Evolutionary conservation across 2,113 vertebrate species (phyloP).

Genomic region (Dicrurus megarhynchus): DNA sequence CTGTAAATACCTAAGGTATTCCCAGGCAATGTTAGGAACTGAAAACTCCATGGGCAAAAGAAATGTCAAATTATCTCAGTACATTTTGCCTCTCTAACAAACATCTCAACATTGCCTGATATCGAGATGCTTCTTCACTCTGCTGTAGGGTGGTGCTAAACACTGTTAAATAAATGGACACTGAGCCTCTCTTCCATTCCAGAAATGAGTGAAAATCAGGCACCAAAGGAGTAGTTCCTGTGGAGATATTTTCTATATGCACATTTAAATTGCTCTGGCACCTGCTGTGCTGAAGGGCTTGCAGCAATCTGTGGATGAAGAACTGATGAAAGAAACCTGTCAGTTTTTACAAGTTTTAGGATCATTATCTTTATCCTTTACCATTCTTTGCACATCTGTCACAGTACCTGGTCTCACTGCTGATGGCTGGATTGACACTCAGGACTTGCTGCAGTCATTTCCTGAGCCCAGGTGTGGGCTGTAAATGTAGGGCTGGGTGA

Average conservation of each 20-base stretch:
- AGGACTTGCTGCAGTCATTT: neutral
- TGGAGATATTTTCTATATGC: neutral
- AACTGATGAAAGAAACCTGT: neutral
- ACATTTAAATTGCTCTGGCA: neutral
- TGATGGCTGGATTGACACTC: neutral
- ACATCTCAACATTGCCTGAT: neutral
- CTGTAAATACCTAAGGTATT: neutral
- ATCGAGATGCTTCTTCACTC: neutral
- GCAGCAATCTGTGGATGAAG: neutral
- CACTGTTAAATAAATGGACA: neutral
- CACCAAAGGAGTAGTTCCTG: neutral
- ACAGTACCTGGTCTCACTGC: neutral
- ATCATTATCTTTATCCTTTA: neutral
- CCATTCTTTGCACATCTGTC: neutral
- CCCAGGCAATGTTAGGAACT: neutral
- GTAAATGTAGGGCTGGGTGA: neutral
- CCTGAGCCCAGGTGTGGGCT: neutral
- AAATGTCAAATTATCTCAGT: neutral
- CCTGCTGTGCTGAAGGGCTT: neutral
- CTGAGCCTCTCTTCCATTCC: neutral
- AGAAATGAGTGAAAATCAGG: neutral
- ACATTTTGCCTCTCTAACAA: neutral
- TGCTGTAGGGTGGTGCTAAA: neutral
- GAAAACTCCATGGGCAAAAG: neutral
- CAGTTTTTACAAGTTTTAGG: neutral